A percentile compares a stretch with the other conserved stretches of the same genome.
Conservation (phyloP, 2,888 invertebrate genomes). For the Meiosimyza decipiens region DNA sequence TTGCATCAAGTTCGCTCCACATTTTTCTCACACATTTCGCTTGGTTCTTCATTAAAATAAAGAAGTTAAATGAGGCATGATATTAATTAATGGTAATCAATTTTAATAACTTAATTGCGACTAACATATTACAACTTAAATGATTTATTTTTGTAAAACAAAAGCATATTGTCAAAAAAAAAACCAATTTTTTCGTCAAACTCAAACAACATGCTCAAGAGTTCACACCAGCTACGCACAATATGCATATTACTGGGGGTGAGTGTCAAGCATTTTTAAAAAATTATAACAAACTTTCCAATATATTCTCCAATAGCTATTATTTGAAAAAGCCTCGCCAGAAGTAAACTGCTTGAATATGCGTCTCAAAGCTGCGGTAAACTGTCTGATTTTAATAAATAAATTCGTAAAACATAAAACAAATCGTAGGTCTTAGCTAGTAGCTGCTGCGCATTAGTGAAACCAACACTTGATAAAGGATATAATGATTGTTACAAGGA, state of each 20-base stretch:
- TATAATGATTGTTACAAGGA: conserved; percentile 4
- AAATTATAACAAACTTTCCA: not conserved
- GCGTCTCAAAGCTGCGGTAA: not conserved
- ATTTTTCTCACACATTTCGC: too few relatives aligned
- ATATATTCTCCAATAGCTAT: not conserved
- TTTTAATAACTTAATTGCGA: too few relatives aligned
- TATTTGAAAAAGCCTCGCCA: not conserved
- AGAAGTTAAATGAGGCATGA: too few relatives aligned
- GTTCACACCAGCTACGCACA: too few relatives aligned
- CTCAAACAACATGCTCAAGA: too few relatives aligned
- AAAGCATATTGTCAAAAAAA: too few relatives aligned
- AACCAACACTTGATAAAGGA: conserved; percentile 2
- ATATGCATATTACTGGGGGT: not conserved
- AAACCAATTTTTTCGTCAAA: too few relatives aligned
- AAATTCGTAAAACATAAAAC: not conserved
- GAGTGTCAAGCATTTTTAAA: not conserved
- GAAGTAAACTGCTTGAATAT: not conserved
- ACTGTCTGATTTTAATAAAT: not conserved
- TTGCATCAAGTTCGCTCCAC: too few relatives aligned
- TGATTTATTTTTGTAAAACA: too few relatives aligned
- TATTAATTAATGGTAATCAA: too few relatives aligned
- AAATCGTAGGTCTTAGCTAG: conserved; percentile 2
- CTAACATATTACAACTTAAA: too few relatives aligned
- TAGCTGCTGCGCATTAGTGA: not conserved
- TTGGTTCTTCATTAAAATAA: too few relatives aligned